phyloP scores from a whole-genome alignment of 1,140 invertebrate species.

The Theocolax elegans region DNA sequence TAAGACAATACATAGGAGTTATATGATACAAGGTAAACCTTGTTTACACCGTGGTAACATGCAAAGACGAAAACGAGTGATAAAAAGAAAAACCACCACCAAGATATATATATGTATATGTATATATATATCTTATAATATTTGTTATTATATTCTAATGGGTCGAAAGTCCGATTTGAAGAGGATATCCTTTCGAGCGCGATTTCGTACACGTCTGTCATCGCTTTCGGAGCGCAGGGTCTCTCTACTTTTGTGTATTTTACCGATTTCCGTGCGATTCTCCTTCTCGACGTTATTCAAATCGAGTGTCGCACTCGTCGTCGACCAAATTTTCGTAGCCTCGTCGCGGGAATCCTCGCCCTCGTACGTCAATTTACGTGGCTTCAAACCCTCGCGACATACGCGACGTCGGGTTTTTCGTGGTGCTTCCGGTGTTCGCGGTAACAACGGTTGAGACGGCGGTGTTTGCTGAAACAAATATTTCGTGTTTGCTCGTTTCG shows the following conservation, averaged over 20 bases:
- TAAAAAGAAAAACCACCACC: too few relatives aligned
- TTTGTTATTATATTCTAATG: slow-evolving; percentile 33
- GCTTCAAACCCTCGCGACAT: background rate
- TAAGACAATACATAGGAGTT: slow-evolving; percentile 12
- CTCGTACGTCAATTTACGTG: slow-evolving; percentile 20
- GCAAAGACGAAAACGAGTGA: slow-evolving; percentile 11
- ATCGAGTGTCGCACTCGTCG: background rate
- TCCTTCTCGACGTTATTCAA: slow-evolving; percentile 25
- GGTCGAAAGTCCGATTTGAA: slow-evolving; percentile 16
- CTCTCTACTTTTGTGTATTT: slow-evolving; percentile 22
- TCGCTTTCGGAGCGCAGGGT: slow-evolving; percentile 6
- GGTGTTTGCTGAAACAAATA: slow-evolving; percentile 2
- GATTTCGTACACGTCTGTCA: slow-evolving; percentile 11
- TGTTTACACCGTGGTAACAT: slow-evolving; percentile 41
- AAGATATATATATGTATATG: too few relatives aligned
- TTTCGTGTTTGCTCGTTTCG: background rate
- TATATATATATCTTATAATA: too few relatives aligned
- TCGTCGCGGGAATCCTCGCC: background rate
- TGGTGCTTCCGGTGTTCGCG: background rate
- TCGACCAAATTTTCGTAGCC: background rate
- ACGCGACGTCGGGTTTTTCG: background rate
- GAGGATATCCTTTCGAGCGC: background rate
- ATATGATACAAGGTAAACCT: slow-evolving; percentile 15
- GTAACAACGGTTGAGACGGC: background rate
- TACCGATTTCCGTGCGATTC: slow-evolving; percentile 29